These are phyloP conservation scores for Zaprionus lachaisei DNA, from an alignment of 1,140 invertebrate species.

Conservation along the genomic window DNA sequence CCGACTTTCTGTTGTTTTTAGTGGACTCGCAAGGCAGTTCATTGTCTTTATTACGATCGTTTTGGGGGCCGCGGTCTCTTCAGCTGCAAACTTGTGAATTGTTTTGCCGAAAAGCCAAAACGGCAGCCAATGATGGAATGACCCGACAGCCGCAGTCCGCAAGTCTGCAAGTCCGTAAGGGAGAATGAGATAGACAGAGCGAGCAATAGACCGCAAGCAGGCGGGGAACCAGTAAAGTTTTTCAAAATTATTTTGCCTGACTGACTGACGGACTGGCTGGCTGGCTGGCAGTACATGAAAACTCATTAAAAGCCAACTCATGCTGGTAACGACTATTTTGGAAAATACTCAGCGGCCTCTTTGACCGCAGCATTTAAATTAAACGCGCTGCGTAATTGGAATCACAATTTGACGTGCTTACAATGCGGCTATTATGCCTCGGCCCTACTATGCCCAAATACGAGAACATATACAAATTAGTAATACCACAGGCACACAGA, in stretches of 20 bases:
- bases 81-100: conserved; percentile 75
- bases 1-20: conserved; percentile 40
- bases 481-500: conserved; percentile 8
- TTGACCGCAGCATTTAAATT: conserved; percentile 62
- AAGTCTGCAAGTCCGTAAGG: neutral
- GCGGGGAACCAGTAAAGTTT: conserved; percentile 12
- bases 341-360: conserved; percentile 30
- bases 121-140: conserved; percentile 63
- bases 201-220: conserved; percentile 2
- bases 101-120: conserved; percentile 68
- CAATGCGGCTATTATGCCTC: conserved; percentile 25
- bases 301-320: conserved; percentile 71
- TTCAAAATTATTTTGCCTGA: conserved; percentile 24
- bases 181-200: conserved; percentile 2
- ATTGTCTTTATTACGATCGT: conserved; percentile 74
- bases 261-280: neutral
- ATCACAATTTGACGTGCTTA: conserved; percentile 50
- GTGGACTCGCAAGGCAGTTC: conserved; percentile 51
- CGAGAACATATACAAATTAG: conserved; percentile 3
- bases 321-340: conserved; percentile 46
- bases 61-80: conserved; percentile 44
- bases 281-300: conserved; percentile 43
- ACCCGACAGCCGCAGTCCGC: conserved; percentile 24
- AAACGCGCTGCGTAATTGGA: conserved; percentile 70
- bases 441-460: neutral